Evolutionary conservation across 2,797 vertebrate species (phyloP).

Genomic region (Helarctos malayanus): DNA sequence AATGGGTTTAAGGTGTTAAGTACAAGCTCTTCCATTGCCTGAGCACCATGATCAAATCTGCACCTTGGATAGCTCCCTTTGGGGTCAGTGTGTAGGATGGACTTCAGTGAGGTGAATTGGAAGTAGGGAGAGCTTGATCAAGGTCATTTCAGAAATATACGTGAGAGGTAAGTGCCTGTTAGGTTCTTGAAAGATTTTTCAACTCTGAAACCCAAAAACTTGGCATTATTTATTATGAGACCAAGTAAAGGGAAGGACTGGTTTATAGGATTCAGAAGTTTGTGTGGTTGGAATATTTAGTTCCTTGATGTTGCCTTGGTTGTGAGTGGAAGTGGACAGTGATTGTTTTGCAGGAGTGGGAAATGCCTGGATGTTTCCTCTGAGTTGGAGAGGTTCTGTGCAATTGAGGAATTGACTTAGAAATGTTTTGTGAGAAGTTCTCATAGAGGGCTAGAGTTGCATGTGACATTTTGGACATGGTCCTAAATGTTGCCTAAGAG

Average conservation of each 20-base stretch:
- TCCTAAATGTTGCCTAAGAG: slow-evolving; percentile 6
- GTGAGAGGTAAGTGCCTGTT: neutral
- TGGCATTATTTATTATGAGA: slow-evolving; percentile 7
- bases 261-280: neutral
- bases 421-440: slow-evolving; percentile 23
- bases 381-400: neutral
- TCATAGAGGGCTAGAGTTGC: neutral
- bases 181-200: neutral
- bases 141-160: neutral
- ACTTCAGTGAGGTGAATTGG: neutral
- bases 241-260: neutral
- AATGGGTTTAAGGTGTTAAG: neutral
- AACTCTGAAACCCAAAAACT: neutral
- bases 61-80: neutral
- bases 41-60: neutral
- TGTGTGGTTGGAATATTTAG: neutral
- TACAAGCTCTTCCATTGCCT: neutral
- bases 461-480: neutral
- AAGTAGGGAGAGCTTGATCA: neutral
- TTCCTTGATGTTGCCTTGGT: neutral
- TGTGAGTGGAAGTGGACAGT: neutral
- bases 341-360: neutral
- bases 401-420: neutral
- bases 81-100: neutral
- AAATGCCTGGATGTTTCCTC: neutral